Percentiles rank a stretch among this genome's conserved stretches.
These are phyloP conservation scores for Hermaeophaga mercurialis DNA, from an alignment of 2,888 invertebrate genomes.

Conservation along the genomic window DNA sequence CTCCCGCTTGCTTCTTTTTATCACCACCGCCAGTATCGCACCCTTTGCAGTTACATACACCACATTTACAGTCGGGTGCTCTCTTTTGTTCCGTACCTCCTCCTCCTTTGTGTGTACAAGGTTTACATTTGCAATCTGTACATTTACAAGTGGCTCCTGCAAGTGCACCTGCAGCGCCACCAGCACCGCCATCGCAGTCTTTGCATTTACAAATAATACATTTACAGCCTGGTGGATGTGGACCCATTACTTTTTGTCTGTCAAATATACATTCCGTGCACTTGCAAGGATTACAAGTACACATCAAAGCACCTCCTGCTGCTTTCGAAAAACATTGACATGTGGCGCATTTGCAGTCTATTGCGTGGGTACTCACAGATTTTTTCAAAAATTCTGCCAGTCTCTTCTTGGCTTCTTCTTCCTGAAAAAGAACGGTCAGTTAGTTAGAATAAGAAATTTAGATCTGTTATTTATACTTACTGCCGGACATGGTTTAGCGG, in stretches of 20 bases:
- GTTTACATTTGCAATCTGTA: slow-evolving; percentile 20
- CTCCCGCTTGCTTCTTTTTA: not conserved
- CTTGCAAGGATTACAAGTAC: not conserved
- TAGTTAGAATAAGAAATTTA: too few species aligned
- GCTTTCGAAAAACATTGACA: slow-evolving; percentile 20
- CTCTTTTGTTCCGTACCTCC: not conserved
- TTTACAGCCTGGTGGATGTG: not conserved
- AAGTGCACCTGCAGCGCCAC: not conserved
- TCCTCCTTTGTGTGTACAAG: slow-evolving; percentile 20
- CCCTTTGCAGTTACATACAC: slow-evolving; percentile 16
- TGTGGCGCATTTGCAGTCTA: slow-evolving; percentile 32
- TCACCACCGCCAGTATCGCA: not conserved
- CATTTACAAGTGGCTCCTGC: slow-evolving; percentile 3
- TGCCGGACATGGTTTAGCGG: not conserved
- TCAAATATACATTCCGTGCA: not conserved
- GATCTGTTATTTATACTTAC: too few species aligned
- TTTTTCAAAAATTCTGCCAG: not conserved
- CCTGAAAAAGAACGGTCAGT: not conserved
- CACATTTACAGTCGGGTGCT: slow-evolving; percentile 8
- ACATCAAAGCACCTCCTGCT: not conserved
- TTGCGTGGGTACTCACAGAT: slow-evolving; percentile 21
- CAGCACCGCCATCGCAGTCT: slow-evolving; percentile 1
- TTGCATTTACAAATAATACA: slow-evolving; percentile 17
- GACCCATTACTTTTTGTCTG: not conserved
- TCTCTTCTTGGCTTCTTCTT: not conserved